Conservation (phyloP, 2,888 invertebrate genomes). For the Trachelus troglodyta region DNA sequence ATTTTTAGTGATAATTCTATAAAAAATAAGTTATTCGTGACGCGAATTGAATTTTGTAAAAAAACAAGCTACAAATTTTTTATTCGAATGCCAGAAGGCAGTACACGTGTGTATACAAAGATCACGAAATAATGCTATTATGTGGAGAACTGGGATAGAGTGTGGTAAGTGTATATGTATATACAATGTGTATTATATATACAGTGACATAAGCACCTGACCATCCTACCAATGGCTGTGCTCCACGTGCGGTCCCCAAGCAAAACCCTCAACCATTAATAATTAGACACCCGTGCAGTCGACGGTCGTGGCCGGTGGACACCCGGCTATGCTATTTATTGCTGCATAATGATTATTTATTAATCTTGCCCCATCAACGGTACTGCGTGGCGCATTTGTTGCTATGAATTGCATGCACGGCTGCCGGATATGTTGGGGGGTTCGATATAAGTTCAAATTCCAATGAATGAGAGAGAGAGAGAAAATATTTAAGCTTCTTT, state of each 20-base stretch:
- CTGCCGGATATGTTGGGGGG: not conserved
- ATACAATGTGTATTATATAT: not conserved
- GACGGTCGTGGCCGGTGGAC: constrained; percentile 36
- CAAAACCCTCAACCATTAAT: constrained; percentile 45
- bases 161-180: not conserved
- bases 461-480: not conserved
- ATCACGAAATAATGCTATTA: not conserved
- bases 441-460: not conserved
- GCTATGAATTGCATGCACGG: not conserved
- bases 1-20: too few species aligned
- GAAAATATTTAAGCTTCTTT: not conserved
- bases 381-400: constrained; percentile 20
- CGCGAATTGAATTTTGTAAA: not conserved
- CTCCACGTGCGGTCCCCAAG: constrained; percentile 37
- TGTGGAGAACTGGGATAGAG: not conserved
- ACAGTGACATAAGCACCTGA: constrained; percentile 28
- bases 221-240: constrained; percentile 27
- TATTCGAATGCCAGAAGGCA: too few species aligned
- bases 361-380: constrained; percentile 55
- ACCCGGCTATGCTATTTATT: constrained; percentile 53
- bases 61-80: not conserved
- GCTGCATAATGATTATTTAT: constrained; percentile 62
- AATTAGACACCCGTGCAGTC: constrained; percentile 44
- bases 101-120: not conserved
- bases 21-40: not conserved